A percentile compares a stretch with the other conserved stretches of the same genome.
phyloP scores from a whole-genome alignment of 2,113 vertebrate genomes.

The mouse (Mus musculus) region GRCm39 chr9:112981501-112982000 shows the following conservation, averaged over 20 bases:
- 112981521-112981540: conserved; percentile 45
- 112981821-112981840: neutral
- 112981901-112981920: neutral
- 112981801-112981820: neutral
- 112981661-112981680: neutral
- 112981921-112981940: neutral
- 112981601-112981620: neutral
- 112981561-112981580: neutral
- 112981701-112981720: neutral
- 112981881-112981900: neutral
- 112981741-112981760: neutral
- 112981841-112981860: neutral
- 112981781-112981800: neutral
- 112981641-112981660: neutral
- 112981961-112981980: neutral
- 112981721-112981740: neutral
- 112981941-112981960: neutral
- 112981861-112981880: conserved; percentile 34
- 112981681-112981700: neutral
- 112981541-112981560: conserved; percentile 13
- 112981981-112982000: neutral
- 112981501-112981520: conserved; percentile 46
- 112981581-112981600: neutral
- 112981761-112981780: neutral
- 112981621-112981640: neutral